These are phyloP conservation scores for Glyphotaelius pellucidus DNA, from an alignment of 2,888 invertebrate genomes.

Conservation along the genomic window DNA sequence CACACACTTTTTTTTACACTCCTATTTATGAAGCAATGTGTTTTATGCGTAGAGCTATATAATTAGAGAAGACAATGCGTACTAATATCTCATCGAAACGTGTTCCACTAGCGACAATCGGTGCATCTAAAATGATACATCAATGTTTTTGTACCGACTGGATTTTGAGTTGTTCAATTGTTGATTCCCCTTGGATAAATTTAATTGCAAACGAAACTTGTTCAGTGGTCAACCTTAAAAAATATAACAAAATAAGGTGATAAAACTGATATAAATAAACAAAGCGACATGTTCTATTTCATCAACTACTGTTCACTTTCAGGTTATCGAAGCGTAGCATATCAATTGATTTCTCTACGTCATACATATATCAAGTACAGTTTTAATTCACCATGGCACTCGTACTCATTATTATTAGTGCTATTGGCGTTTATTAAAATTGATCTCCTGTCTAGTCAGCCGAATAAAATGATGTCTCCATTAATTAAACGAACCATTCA, in stretches of 20 bases:
- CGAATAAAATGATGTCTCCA: neutral
- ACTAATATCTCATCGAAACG: no score
- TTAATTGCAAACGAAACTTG: no score
- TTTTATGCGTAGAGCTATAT: neutral
- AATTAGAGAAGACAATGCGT: no score
- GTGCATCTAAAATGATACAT: no score
- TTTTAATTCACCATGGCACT: neutral
- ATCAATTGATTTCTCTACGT: neutral
- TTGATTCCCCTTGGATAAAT: no score
- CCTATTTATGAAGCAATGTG: neutral
- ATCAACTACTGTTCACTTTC: neutral
- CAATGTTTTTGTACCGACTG: no score
- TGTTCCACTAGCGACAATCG: no score
- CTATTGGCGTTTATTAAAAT: neutral
- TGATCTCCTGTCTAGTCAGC: neutral
- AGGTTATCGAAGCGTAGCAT: neutral
- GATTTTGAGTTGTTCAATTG: no score
- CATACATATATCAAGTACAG: neutral
- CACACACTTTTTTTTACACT: neutral
- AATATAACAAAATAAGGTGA: no score
- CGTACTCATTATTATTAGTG: neutral
- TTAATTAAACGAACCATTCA: constrained; percentile 26
- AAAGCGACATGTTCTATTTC: no score
- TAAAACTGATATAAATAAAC: no score
- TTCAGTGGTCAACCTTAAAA: no score